Evolutionary conservation across 2,888 invertebrate genomes (phyloP).

Genomic region (Drosophila paramelanica): DNA sequence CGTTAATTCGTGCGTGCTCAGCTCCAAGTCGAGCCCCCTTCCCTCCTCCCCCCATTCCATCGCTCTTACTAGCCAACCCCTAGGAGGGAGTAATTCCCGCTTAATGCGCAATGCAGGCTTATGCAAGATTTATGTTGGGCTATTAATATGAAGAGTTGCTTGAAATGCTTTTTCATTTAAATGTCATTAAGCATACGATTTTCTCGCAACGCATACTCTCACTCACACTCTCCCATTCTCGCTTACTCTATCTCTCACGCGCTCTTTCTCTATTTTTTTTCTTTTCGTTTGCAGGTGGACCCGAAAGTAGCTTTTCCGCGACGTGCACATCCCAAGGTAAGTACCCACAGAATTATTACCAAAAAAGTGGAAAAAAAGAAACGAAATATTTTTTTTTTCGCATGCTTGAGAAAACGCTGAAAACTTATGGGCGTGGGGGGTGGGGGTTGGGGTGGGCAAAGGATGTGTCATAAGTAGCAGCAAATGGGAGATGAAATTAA

Average conservation of each 20-base stretch:
- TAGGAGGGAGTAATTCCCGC: slow-evolving; percentile 72
- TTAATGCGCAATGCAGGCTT: slow-evolving; percentile 81
- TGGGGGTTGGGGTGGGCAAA: slow-evolving; percentile 32
- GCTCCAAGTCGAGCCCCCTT: slow-evolving; percentile 54
- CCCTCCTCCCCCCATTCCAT: neutral
- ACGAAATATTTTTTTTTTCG: slow-evolving; percentile 4
- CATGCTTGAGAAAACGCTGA: slow-evolving; percentile 27
- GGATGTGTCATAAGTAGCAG: slow-evolving; percentile 81
- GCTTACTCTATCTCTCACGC: slow-evolving; percentile 1
- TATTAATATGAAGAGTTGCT: slow-evolving; percentile 80
- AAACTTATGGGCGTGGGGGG: slow-evolving; percentile 1
- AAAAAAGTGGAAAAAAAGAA: slow-evolving; percentile 36
- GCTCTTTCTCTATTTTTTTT: slow-evolving; percentile 5
- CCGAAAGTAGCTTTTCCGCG: slow-evolving; percentile 99
- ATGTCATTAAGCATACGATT: slow-evolving; percentile 79
- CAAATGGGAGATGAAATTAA: slow-evolving; percentile 81
- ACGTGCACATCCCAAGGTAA: slow-evolving; percentile 99
- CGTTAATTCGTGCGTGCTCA: slow-evolving; percentile 81
- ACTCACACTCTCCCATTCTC: slow-evolving; percentile 8
- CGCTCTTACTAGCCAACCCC: slow-evolving; percentile 1
- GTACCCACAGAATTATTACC: slow-evolving; percentile 82
- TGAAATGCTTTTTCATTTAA: slow-evolving; percentile 77
- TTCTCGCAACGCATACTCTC: slow-evolving; percentile 31
- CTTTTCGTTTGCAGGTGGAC: slow-evolving; percentile 92
- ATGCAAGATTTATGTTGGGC: slow-evolving; percentile 79